Percentiles rank a stretch among this genome's conserved stretches.
Conservation (phyloP, 2,113 vertebrate genomes). For the Hassar affinis region DNA sequence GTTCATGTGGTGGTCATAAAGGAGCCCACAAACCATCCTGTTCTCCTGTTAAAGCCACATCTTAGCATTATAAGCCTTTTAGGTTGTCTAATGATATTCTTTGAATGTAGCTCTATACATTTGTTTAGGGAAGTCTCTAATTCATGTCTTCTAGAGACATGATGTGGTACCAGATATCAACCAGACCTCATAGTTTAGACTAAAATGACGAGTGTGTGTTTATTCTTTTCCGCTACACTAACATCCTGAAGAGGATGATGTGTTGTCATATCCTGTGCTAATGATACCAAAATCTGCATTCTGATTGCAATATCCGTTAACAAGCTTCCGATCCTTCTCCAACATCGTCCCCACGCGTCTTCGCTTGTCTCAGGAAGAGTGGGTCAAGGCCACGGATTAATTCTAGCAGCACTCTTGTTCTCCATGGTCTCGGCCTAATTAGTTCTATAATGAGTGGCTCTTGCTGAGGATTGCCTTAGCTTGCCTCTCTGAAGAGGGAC, state of each 20-base stretch:
- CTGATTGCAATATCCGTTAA: neutral
- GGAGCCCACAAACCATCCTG: constrained; percentile 5
- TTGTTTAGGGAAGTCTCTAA: neutral
- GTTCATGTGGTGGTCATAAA: neutral
- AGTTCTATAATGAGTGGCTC: constrained; percentile 43
- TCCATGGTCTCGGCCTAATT: constrained; percentile 38
- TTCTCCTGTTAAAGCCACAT: neutral
- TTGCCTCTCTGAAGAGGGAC: neutral
- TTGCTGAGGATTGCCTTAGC: neutral
- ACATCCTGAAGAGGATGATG: constrained; percentile 16
- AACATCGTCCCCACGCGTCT: neutral
- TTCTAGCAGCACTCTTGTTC: constrained; percentile 3
- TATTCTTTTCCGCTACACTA: neutral
- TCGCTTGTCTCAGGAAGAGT: neutral
- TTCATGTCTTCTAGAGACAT: neutral
- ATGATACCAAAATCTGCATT: neutral
- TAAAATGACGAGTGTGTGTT: neutral
- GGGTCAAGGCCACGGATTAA: constrained; percentile 33
- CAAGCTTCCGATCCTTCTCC: neutral
- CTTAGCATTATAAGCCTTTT: neutral
- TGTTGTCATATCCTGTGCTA: constrained; percentile 15
- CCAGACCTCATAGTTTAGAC: neutral
- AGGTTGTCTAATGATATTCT: neutral
- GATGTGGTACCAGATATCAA: neutral
- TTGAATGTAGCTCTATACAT: neutral